Evolutionary conservation across 2,888 invertebrate species (phyloP), one percentile per base, ranked within the genome.

Genomic region (Eupithecia subfuscata): DNA sequence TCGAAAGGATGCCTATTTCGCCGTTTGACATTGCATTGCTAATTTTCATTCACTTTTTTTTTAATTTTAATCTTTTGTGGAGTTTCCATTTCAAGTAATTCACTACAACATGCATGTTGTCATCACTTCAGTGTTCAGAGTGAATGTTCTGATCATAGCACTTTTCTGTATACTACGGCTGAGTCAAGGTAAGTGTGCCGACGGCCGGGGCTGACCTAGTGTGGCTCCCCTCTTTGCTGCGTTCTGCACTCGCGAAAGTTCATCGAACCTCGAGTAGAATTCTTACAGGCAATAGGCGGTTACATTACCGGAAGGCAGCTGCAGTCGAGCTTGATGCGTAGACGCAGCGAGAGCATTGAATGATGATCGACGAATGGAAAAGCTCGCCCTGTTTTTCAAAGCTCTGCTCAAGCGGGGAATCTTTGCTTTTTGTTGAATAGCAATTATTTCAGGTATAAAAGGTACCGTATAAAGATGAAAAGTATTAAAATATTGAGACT

Each of bases 151-250:
- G 68, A 14, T 68, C 25, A 43, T 43, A 25, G 68, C n/a, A 68
- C 68, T 68, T 68, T 68, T 68, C 43, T 68, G 40, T 68, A 68
- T 68, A 68, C 68, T 68, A 68, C 68, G 68, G 22, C 43, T 43
- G 89, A 94, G 93, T 94, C 94, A 95, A 95, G 95, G 94, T 95
- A 95, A 95, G 94, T 95, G 92, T 93, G 95, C 89, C 94, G 91
- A 94, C 90, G 95, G 92, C 94, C 95, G 89, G 90, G 89, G 88
- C 87, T 94, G 95, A 95, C 95, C 95, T 90, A 95, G 90, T 95
- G 92, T 87, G 86, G 90, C 88, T 90, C 92, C 93, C 92, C 93
- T 92, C 92, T 89, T 89, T 89, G 85, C 84, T 90, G 88, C 89
- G 92, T 91, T 94, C 93, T 94, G 94, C 93, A 94, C 92, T 94